These are phyloP conservation scores for Gymnarchus niloticus DNA, from an alignment of 2,113 vertebrate genomes.

Conservation along the genomic window DNA sequence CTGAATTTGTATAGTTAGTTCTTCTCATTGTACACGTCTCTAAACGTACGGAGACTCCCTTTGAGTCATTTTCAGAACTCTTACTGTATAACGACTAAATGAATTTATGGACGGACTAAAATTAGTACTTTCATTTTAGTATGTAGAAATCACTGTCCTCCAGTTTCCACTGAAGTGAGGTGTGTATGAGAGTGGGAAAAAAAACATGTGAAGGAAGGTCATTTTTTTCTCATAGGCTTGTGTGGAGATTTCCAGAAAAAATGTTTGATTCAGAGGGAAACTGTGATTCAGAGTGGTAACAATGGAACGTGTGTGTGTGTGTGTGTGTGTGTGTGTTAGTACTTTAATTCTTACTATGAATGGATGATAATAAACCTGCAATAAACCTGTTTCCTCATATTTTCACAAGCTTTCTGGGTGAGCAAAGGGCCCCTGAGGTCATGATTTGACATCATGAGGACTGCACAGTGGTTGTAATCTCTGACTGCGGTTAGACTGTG, in stretches of 20 bases:
- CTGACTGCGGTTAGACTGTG: not conserved
- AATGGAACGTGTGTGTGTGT: not conserved
- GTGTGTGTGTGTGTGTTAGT: not conserved
- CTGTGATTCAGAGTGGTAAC: not conserved
- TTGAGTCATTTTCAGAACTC: not conserved
- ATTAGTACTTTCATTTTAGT: conserved; percentile 3
- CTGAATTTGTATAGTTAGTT: not conserved
- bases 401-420: not conserved
- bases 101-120: not conserved
- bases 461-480: too few species aligned
- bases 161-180: not conserved
- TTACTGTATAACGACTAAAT: not conserved
- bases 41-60: too few species aligned
- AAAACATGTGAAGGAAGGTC: not conserved
- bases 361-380: not conserved
- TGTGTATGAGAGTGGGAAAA: not conserved
- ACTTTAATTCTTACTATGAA: not conserved
- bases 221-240: not conserved
- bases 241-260: not conserved
- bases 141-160: not conserved
- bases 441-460: not conserved
- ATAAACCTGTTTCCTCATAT: not conserved
- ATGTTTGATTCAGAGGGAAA: not conserved
- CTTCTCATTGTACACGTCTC: too few species aligned
- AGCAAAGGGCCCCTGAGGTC: not conserved